A percentile compares a stretch with the other conserved stretches of the same genome.
Conservation (phyloP, 1,140 invertebrate species). For the Bemisia tabaci region DNA sequence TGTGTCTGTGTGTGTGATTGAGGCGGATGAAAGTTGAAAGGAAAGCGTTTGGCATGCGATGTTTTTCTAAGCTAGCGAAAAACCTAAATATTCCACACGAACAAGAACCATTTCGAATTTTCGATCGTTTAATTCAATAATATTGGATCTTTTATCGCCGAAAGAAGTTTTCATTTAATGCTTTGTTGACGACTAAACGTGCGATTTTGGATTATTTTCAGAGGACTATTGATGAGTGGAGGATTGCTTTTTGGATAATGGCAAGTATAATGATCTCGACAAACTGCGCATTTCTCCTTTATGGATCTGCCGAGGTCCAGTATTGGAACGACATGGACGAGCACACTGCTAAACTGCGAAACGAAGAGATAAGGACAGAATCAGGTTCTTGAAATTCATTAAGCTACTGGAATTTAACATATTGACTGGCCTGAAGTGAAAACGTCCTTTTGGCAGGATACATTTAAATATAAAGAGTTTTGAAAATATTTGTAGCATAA, state of each 20-base stretch:
- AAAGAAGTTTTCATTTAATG: background rate
- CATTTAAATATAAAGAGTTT: too few species aligned
- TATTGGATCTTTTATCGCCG: background rate
- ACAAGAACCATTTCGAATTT: background rate
- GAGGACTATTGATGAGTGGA: constrained; percentile 5
- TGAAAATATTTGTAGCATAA: too few species aligned
- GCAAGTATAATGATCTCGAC: background rate
- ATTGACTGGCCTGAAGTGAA: too few species aligned
- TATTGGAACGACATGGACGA: constrained; percentile 3
- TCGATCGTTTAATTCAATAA: background rate
- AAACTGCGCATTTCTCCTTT: background rate
- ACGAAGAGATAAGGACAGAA: too few species aligned
- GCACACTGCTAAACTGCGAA: too few species aligned
- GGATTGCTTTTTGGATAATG: constrained; percentile 5
- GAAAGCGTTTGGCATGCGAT: background rate
- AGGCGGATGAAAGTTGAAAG: too few species aligned
- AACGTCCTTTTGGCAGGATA: too few species aligned
- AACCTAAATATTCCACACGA: background rate
- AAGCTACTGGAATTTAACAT: too few species aligned
- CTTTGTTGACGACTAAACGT: background rate
- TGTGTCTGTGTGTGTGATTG: too few species aligned
- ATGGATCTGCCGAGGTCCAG: background rate
- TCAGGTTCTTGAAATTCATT: too few species aligned
- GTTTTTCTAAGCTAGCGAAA: background rate
- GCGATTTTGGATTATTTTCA: too few species aligned